These are phyloP conservation scores for Trypoxylon attenuatum DNA, from an alignment of 2,888 invertebrate genomes.

Conservation along the genomic window DNA sequence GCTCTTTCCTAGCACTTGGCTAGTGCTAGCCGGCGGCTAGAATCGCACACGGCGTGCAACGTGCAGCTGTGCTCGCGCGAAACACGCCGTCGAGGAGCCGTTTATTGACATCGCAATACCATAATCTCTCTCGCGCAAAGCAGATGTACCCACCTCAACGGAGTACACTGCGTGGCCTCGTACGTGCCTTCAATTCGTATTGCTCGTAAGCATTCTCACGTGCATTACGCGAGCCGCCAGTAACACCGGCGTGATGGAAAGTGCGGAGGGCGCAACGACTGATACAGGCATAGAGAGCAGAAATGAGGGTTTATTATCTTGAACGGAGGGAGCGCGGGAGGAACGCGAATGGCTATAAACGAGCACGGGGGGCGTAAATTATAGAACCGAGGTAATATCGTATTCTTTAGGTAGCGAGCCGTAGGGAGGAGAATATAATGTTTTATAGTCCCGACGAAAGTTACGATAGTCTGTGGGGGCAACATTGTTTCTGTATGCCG, in stretches of 20 bases:
- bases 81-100: conserved; percentile 11
- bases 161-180: neutral
- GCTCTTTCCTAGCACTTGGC: conserved; percentile 8
- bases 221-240: neutral
- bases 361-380: conserved; percentile 22
- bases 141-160: neutral
- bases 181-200: neutral
- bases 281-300: neutral
- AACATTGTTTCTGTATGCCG: too few species aligned
- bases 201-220: neutral
- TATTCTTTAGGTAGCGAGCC: conserved; percentile 24
- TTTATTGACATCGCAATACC: conserved; percentile 14
- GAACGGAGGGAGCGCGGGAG: conserved; percentile 16
- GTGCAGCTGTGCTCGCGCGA: conserved; percentile 5
- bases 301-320: conserved; percentile 13
- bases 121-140: neutral
- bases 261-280: neutral
- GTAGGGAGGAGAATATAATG: conserved; percentile 33
- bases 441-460: neutral
- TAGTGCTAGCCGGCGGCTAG: conserved; percentile 5
- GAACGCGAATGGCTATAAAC: conserved; percentile 20
- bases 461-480: too few species aligned
- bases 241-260: too few species aligned
- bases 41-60: conserved; percentile 9
- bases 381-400: conserved; percentile 23